Base-by-base conservation (phyloP, 1,140 invertebrate species). In the Aradophagus sp. region DNA sequence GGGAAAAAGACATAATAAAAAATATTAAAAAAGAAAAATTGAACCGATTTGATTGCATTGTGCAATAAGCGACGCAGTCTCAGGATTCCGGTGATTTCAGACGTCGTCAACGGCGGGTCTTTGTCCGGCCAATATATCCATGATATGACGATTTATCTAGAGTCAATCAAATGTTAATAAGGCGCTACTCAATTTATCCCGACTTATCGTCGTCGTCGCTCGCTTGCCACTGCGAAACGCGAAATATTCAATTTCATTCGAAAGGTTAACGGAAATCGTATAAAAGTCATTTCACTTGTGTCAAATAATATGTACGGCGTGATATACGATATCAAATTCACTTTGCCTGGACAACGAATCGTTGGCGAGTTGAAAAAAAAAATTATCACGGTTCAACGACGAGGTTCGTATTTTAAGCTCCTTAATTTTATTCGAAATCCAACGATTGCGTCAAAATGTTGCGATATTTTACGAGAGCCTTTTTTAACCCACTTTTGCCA, bases 51-150 rank as follows among this genome's bases (percentile, higher is more conserved):
- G 63, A 73, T 73, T 73, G 58, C 50, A 39, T 67, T 66, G 50
- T 67, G 70, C 70, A 73, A 73, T 73, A 73, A 73, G 63, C 53
- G 44, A 52, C 53, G 58, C 70, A 73, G 68, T 73, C 53, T 73
- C 53, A 58, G 52, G 63, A 73, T 73, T 73, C 70, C 58, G 52
- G 41, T 52, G 52, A 73, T 73, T 73, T 73, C 59, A 42, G 61
- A 68, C 70, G 70, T 69, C 66, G 65, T 68, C 71, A 41, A 59
- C 38, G 36, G 11, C 3, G 19, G 45, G 29, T 73, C 58, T 73
- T 68, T 73, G 58, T 65, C 63, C 70, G 31, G 53, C 14, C 29
- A 31, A 68, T 73, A 65, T 59, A 67, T 67, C 31, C 31, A 5
- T 8, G 38, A 58, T 62, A 67, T 53, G 63, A 50, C 36, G 41